Evolutionary conservation across 1,140 invertebrate species (phyloP), one percentile per base, ranked within the genome.

Genomic region (Brachionus paranguensis): DNA sequence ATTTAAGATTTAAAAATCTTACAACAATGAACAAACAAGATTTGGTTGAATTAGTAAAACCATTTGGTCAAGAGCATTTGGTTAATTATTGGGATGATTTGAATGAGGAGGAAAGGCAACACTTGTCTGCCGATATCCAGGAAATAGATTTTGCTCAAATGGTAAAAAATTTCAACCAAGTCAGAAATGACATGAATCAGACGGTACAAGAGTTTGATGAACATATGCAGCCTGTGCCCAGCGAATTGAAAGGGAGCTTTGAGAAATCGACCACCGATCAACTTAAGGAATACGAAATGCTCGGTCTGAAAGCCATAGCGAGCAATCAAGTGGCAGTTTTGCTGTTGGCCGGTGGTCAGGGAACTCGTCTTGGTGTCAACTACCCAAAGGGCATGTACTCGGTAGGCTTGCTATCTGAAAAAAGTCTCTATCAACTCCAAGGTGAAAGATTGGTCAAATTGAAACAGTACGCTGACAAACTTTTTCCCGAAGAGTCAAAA

Each of bases 311-410:
- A 85, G 93, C 94, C 86, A 93, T 98, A 10, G 91, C 93, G 0
- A 89, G 93, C 53, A 93, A 93, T 24, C 91, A 91, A 87, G 94
- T 97, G n/a, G 96, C 93, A 85, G 95, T 97, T 45, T 88, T 99
- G 50, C 89, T 94, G 81, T 89, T 93, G 88, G 93, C 93, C 84
- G 93, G 93, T 85, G 94, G 94, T 68, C 94, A 94, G 89, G 94
- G 94, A 70, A 99, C 96, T 2, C 91, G 98, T 78, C 91, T 99
- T 0, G 98, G 97, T 11, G 96, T 97, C 0, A 91, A 92, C 47
- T 94, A 96, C 87, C 97, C 98, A 0, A 99, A 99, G 91, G 98
- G 97, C 79, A 98, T 99, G 95, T 98, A 94, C 87, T 92, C 95
- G 87, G 94, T 99, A 83, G 95, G 93, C 5, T 90, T 99, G 37